phyloP scores from a whole-genome alignment of 2,888 invertebrate genomes.

The Agonopterix subpropinquella region DNA sequence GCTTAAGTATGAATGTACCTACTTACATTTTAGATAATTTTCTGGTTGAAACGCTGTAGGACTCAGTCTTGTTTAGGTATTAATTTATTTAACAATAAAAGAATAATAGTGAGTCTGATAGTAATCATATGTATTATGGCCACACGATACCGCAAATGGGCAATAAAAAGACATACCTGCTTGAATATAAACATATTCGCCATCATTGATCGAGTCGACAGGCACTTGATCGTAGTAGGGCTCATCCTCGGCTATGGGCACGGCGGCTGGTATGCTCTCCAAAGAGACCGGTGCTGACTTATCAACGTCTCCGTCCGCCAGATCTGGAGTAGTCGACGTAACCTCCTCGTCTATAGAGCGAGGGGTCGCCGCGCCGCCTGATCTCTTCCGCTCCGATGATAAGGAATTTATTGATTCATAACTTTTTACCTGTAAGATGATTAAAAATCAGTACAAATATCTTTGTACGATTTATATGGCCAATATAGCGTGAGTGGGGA shows the following conservation, averaged over 20 bases:
- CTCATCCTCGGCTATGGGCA: slow-evolving; percentile 68
- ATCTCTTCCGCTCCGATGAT: slow-evolving; percentile 76
- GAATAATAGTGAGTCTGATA: no score
- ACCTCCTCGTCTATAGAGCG: slow-evolving; percentile 66
- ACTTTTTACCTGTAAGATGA: slow-evolving; percentile 72
- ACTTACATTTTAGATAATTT: no score
- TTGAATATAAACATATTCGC: slow-evolving; percentile 86
- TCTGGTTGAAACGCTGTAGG: no score
- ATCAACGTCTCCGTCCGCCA: slow-evolving; percentile 45
- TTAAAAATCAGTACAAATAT: no score
- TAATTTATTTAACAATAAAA: no score
- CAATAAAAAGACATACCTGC: slow-evolving; percentile 61
- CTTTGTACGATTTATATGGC: no score
- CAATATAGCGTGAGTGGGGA: no score
- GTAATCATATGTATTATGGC: no score
- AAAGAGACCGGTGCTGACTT: slow-evolving; percentile 61
- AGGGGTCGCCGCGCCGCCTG: slow-evolving; percentile 68
- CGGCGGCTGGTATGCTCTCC: slow-evolving; percentile 55
- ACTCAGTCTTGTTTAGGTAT: no score
- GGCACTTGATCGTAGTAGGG: slow-evolving; percentile 85
- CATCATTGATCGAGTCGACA: slow-evolving; percentile 76
- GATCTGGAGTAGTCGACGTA: slow-evolving; percentile 55
- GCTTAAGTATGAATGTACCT: no score
- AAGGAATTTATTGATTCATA: slow-evolving; percentile 80
- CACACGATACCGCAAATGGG: no score